phyloP scores from a whole-genome alignment of 2,888 invertebrate species.

The Dysmachus trigonus region DNA sequence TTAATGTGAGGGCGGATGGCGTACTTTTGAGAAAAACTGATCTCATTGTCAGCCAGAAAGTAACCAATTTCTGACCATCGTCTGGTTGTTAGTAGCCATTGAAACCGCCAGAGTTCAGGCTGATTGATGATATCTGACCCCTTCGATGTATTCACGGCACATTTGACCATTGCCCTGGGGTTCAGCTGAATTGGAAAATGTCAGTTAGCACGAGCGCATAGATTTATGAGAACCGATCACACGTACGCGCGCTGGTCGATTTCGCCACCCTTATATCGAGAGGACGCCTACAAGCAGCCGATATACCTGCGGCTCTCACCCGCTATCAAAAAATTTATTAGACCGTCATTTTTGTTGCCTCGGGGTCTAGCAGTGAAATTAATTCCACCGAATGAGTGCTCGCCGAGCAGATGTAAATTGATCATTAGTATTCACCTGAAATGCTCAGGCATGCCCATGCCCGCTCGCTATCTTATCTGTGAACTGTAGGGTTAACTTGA shows the following conservation, averaged over 20 bases:
- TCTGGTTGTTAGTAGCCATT: background rate
- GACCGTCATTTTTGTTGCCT: constrained; percentile 7
- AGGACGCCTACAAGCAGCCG: background rate
- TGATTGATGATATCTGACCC: constrained; percentile 11
- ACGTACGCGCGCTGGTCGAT: background rate
- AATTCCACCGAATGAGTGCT: background rate
- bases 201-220: background rate
- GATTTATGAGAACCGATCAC: background rate
- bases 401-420: constrained; percentile 23
- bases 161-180: background rate
- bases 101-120: background rate
- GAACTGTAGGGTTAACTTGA: constrained; percentile 4
- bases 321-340: constrained; percentile 29
- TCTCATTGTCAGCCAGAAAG: constrained; percentile 11
- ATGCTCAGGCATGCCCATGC: constrained; percentile 19
- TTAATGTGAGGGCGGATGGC: constrained; percentile 30
- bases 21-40: background rate
- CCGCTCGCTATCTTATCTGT: constrained; percentile 13
- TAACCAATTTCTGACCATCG: constrained; percentile 26
- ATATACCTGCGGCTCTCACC: constrained; percentile 5
- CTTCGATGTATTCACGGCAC: background rate
- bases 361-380: constrained; percentile 25
- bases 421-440: constrained; percentile 37
- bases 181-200: background rate
- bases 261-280: background rate